A percentile compares a stretch with the other conserved stretches of the same genome.
These are phyloP conservation scores for Campopleginae sp. DNA, from an alignment of 2,888 invertebrate species.

Conservation along the genomic window DNA sequence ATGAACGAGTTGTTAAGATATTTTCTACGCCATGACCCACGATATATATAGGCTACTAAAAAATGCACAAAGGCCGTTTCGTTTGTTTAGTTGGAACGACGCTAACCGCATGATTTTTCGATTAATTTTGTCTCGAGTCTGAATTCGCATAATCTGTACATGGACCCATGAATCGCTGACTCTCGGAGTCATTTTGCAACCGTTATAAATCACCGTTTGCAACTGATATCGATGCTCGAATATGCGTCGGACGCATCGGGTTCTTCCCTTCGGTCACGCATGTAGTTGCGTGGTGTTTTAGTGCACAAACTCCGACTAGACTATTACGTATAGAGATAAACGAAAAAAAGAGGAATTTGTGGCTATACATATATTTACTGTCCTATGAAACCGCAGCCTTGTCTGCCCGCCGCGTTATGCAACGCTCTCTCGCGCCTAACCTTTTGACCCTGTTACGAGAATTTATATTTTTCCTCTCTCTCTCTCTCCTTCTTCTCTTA, in stretches of 20 bases:
- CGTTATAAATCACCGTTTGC: background rate
- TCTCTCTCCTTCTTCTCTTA: background rate
- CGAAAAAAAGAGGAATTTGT: background rate
- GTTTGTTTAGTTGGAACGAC: background rate
- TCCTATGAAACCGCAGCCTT: slow-evolving; percentile 41
- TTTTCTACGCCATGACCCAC: background rate
- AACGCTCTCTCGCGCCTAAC: slow-evolving; percentile 65
- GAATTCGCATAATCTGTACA: background rate
- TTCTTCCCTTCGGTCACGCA: slow-evolving; percentile 7
- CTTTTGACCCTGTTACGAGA: slow-evolving; percentile 70
- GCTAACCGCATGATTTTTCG: background rate
- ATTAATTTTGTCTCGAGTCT: background rate
- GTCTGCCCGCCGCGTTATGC: slow-evolving; percentile 62
- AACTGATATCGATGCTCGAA: background rate
- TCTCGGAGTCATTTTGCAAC: slow-evolving; percentile 2
- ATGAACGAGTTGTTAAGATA: background rate
- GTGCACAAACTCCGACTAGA: slow-evolving; percentile 18
- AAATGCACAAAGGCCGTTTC: background rate
- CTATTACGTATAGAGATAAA: slow-evolving; percentile 26
- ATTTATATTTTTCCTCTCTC: slow-evolving; percentile 39
- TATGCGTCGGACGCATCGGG: slow-evolving; percentile 27
- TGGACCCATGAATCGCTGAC: background rate
- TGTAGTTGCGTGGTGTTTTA: slow-evolving; percentile 10
- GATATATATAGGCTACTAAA: background rate
- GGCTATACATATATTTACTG: background rate